phyloP scores from a whole-genome alignment of 2,113 vertebrate species.

The Cololabis saira region DNA sequence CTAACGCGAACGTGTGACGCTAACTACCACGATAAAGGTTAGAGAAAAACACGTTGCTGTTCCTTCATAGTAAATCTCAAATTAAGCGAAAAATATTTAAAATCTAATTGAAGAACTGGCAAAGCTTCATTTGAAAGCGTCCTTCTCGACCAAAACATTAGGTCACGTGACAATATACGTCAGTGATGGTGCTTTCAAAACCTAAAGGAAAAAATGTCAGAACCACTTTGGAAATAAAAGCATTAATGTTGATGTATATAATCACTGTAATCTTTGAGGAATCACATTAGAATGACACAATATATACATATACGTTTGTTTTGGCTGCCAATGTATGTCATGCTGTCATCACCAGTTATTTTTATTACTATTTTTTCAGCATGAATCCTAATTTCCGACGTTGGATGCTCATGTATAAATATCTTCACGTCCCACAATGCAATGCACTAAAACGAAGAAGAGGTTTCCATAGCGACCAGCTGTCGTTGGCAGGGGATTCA shows the following conservation, averaged over 20 bases:
- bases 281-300: too few species aligned
- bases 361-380: too few species aligned
- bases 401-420: too few species aligned
- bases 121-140: too few species aligned
- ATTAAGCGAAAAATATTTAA: not conserved
- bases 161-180: slow-evolving; percentile 34
- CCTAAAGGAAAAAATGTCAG: not conserved
- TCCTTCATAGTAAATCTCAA: too few species aligned
- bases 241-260: not conserved
- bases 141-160: slow-evolving; percentile 53
- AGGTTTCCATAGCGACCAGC: slow-evolving; percentile 80
- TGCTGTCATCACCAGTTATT: too few species aligned
- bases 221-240: not conserved
- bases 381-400: not conserved
- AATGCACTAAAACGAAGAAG: not conserved
- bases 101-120: not conserved
- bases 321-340: too few species aligned
- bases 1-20: not conserved
- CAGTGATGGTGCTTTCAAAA: slow-evolving; percentile 23
- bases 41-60: not conserved
- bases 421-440: slow-evolving; percentile 52
- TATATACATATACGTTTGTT: too few species aligned
- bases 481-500: not conserved
- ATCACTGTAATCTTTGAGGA: too few species aligned
- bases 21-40: not conserved